These are phyloP conservation scores for Paguma larvata DNA, from an alignment of 2,797 vertebrate species.

Conservation along the genomic window DNA sequence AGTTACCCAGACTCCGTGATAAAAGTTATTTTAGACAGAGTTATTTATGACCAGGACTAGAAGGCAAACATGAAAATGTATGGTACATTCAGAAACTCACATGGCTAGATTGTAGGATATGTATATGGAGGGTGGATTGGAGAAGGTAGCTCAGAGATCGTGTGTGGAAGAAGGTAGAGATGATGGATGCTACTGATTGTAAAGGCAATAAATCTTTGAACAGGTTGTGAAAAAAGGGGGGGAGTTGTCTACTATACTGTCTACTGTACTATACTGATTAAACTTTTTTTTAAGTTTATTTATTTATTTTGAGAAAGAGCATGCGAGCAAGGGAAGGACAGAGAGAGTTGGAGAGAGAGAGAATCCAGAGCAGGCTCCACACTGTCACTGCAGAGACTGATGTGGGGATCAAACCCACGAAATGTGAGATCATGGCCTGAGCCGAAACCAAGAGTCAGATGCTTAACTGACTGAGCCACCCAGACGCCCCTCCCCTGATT, in stretches of 20 bases:
- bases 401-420: too few relatives aligned
- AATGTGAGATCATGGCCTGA: too few relatives aligned
- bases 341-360: too few relatives aligned
- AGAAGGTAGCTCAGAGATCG: not conserved
- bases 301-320: too few relatives aligned
- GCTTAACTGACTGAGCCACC: too few relatives aligned
- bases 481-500: not conserved
- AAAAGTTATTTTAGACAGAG: slow-evolving; percentile 14
- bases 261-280: not conserved
- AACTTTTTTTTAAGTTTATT: too few relatives aligned
- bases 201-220: not conserved
- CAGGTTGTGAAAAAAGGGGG: not conserved
- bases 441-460: too few relatives aligned
- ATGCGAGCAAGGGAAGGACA: too few relatives aligned
- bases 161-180: not conserved
- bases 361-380: too few relatives aligned
- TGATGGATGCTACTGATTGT: not conserved
- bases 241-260: not conserved
- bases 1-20: too few relatives aligned
- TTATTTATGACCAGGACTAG: not conserved
- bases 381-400: too few relatives aligned
- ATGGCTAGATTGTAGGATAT: not conserved
- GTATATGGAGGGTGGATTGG: not conserved
- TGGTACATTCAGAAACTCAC: not conserved
- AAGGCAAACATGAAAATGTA: not conserved